These are phyloP conservation scores for Fratercula arctica DNA, from an alignment of 2,797 vertebrate species.

Conservation along the genomic window DNA sequence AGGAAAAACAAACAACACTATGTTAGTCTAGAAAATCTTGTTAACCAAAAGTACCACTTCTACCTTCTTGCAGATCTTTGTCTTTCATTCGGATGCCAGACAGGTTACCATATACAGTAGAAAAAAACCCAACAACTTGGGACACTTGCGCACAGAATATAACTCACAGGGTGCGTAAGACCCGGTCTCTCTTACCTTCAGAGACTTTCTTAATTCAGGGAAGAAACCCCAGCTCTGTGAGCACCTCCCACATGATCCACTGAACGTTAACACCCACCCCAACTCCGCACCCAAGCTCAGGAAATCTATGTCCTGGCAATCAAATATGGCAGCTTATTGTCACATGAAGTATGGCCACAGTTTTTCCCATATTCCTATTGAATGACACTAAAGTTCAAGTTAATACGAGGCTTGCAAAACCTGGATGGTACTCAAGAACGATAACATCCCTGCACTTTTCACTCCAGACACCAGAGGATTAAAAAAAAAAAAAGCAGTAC, in stretches of 20 bases:
- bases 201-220: background rate
- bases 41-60: background rate
- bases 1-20: rapidly evolving
- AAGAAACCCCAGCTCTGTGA: background rate
- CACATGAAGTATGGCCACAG: background rate
- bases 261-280: background rate
- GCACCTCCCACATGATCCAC: rapidly evolving
- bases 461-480: background rate
- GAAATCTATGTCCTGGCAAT: background rate
- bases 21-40: background rate
- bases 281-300: rapidly evolving
- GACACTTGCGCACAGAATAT: background rate
- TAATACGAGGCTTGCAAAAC: background rate
- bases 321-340: background rate
- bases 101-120: background rate
- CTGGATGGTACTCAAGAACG: background rate
- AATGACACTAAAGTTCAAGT: background rate
- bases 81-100: background rate
- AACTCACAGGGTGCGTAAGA: background rate
- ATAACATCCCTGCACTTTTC: background rate
- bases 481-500: background rate
- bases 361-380: background rate
- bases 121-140: too few species aligned
- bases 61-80: background rate
- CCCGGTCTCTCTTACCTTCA: background rate